Evolutionary conservation across 2,797 vertebrate species (phyloP).

Genomic region (Pitangus sulphuratus): DNA sequence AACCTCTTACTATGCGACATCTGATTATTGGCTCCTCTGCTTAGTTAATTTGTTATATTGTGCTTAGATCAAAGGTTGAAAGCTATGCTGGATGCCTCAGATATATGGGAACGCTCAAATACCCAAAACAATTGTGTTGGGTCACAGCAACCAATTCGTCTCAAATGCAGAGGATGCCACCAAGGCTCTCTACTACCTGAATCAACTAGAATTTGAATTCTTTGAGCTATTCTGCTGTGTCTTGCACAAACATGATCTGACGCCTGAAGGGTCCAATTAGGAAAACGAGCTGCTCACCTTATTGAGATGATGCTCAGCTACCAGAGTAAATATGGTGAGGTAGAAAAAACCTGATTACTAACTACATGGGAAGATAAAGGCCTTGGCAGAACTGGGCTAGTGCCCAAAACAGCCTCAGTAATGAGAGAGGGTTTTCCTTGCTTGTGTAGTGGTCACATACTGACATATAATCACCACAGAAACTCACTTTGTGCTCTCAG

Average conservation of each 20-base stretch:
- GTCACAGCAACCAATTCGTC: not conserved
- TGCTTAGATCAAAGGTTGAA: not conserved
- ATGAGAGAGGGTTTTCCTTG: constrained; percentile 44
- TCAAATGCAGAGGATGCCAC: not conserved
- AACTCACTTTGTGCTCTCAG: not conserved
- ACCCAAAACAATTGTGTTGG: not conserved
- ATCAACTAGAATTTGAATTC: not conserved
- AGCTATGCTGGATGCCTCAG: not conserved
- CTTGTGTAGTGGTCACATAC: constrained; percentile 48
- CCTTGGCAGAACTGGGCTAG: constrained; percentile 20
- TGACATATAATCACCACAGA: constrained; percentile 42
- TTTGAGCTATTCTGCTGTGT: not conserved
- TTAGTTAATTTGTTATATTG: not conserved
- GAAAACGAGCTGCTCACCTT: constrained; percentile 38
- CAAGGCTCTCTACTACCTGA: not conserved
- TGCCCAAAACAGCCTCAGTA: constrained; percentile 8
- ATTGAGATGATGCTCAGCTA: constrained; percentile 32
- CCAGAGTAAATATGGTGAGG: constrained; percentile 40
- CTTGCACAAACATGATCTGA: constrained; percentile 34
- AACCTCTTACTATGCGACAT: not conserved
- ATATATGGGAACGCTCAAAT: not conserved
- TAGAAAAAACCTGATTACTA: constrained; percentile 48
- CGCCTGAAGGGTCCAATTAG: constrained; percentile 33
- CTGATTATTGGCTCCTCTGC: not conserved
- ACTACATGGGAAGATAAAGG: constrained; percentile 54